Evolutionary conservation across 1,140 invertebrate genomes (phyloP).

Genomic region (Drosophila jambulina): DNA sequence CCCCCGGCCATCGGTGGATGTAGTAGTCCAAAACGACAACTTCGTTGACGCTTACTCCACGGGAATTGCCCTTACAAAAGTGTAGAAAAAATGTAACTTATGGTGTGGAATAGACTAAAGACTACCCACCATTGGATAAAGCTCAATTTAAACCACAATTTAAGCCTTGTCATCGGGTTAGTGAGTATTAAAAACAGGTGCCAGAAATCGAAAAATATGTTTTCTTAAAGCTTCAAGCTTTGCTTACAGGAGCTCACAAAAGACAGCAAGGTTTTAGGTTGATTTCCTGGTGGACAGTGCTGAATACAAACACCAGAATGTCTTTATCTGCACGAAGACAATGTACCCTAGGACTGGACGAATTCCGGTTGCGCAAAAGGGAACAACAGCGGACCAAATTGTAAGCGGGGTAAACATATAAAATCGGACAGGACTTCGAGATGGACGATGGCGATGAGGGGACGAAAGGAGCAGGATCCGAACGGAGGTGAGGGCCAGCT

Average conservation of each 20-base stretch:
- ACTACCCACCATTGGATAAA: background rate
- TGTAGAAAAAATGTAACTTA: conserved; percentile 2
- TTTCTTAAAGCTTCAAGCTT: background rate
- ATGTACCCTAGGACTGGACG: background rate
- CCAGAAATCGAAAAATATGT: background rate
- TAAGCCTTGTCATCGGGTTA: too few relatives aligned
- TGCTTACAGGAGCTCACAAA: background rate
- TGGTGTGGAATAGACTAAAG: background rate
- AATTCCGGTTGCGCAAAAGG: background rate
- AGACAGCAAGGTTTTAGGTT: background rate
- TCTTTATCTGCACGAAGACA: background rate
- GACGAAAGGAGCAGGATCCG: background rate
- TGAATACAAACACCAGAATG: background rate
- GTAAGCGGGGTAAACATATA: conserved; percentile 62
- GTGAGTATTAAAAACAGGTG: too few relatives aligned
- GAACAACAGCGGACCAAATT: conserved; percentile 13
- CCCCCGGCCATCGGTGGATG: conserved; percentile 38
- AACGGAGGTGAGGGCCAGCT: conserved; percentile 20
- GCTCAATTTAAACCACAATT: too few relatives aligned
- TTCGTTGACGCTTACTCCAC: conserved; percentile 74
- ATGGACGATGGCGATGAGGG: conserved; percentile 35
- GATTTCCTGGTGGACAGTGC: background rate
- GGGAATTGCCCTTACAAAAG: conserved; percentile 55
- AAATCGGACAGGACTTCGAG: conserved; percentile 55
- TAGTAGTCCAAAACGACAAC: conserved; percentile 78